These are phyloP conservation scores for Myrmecobius fasciatus DNA, from an alignment of 2,113 vertebrate species.

Conservation along the genomic window DNA sequence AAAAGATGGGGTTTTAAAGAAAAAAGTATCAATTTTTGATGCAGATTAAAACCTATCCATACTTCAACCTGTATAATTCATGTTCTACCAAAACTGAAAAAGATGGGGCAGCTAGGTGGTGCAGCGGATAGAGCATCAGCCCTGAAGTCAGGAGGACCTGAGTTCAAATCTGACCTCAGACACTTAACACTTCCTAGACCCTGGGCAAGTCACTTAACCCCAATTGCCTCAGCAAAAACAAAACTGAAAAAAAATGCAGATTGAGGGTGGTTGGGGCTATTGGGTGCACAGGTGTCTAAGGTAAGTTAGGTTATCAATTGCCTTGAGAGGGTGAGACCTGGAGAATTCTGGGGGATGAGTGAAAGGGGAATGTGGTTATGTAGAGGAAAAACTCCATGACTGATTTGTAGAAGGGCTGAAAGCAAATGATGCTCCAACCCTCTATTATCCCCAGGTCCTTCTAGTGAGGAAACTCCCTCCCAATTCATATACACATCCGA, in stretches of 20 bases:
- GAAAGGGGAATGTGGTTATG: neutral
- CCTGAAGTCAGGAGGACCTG: too few relatives aligned
- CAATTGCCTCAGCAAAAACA: too few relatives aligned
- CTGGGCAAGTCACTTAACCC: too few relatives aligned
- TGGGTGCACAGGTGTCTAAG: neutral
- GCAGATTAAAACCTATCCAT: neutral
- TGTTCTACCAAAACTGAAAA: neutral
- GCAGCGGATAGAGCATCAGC: too few relatives aligned
- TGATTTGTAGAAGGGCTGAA: neutral
- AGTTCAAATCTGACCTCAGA: too few relatives aligned
- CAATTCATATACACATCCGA: too few relatives aligned
- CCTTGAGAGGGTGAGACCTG: neutral
- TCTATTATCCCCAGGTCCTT: neutral
- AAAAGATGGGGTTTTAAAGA: neutral
- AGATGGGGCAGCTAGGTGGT: too few relatives aligned
- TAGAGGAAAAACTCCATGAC: neutral
- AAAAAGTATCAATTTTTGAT: neutral
- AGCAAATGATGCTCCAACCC: neutral
- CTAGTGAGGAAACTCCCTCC: too few relatives aligned
- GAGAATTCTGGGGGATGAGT: neutral
- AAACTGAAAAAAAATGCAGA: neutral
- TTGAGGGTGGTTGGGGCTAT: neutral
- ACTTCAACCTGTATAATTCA: neutral
- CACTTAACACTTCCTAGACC: too few relatives aligned
- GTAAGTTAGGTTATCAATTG: neutral